Percentiles rank a stretch among this genome's conserved stretches.
These are phyloP conservation scores for Larimichthys polyactis DNA, from an alignment of 2,113 vertebrate genomes.

Conservation along the genomic window DNA sequence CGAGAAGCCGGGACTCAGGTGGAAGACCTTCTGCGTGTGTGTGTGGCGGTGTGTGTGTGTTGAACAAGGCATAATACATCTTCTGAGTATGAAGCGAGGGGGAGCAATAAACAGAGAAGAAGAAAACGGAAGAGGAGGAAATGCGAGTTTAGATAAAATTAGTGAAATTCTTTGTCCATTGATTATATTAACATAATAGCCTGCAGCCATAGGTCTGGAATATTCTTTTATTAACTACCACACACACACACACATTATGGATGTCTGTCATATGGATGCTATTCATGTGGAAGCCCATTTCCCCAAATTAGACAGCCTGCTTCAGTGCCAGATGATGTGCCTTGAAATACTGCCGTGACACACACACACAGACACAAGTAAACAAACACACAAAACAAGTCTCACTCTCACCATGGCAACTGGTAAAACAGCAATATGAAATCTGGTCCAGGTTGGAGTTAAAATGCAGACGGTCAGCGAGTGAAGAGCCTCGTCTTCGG, in stretches of 20 bases:
- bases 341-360: conserved; percentile 43
- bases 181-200: conserved; percentile 76
- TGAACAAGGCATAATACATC: conserved; percentile 40
- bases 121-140: conserved; percentile 32
- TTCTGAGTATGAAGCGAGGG: conserved; percentile 8
- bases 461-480: conserved; percentile 18
- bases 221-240: conserved; percentile 49
- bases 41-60: conserved; percentile 31
- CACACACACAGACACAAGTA: conserved; percentile 26
- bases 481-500: conserved; percentile 3
- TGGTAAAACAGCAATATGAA: conserved; percentile 57
- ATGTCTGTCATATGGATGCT: conserved; percentile 54
- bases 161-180: conserved; percentile 61
- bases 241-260: conserved; percentile 31
- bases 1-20: conserved; percentile 70
- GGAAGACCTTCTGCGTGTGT: conserved; percentile 52
- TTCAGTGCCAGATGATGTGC: conserved; percentile 57
- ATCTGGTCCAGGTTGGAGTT: conserved; percentile 31
- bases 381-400: conserved; percentile 55
- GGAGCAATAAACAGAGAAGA: not conserved
- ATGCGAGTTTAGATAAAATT: conserved; percentile 61
- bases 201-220: conserved; percentile 60
- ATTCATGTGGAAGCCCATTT: conserved; percentile 63
- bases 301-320: conserved; percentile 58
- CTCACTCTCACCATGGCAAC: conserved; percentile 70